Evolutionary conservation across 2,113 vertebrate genomes (phyloP), one percentile per base, ranked within the genome.

Genomic region (Loxodonta africana): DNA sequence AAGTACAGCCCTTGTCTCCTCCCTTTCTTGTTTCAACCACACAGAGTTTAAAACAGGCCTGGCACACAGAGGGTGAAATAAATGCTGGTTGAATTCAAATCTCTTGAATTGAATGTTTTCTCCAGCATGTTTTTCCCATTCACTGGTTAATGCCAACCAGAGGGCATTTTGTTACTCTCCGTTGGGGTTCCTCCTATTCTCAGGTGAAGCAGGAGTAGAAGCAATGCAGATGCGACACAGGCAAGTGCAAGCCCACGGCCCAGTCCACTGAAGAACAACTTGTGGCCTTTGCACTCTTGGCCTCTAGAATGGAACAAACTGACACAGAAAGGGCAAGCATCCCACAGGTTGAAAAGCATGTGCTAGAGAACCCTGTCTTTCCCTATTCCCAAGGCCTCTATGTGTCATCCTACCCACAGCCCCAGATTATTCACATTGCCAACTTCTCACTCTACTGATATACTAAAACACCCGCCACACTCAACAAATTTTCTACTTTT

Each of bases 401-500:
- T 86, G 20, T 69, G 69, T 90, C 83, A 69, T 91, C 63, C 76
- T 85, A 86, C 30, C 81, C 87, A 90, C 25, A 87, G 62, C 73
- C 90, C 77, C 80, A 90, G 53, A 90, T 41, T 78, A 94, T 51
- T 96, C 82, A 86, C 4, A 30, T 10, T 94, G 95, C 65, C 97
- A 97, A 53, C 25, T 80, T 92, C 73, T 83, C 57, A 83, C 81
- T 87, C 65, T 86, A 95, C 65, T 74, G 37, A 85, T 85, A 95
- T 60, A 90, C 83, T 94, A 53, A 93, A 88, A 97, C 69, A 97
- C 78, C 81, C 78, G 7, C 95, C 82, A 96, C 67, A 92, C 82
- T 95, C 92, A 65, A 95, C 95, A 95, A 97, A 86, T 98, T 94
- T 98, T 92, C 94, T 95, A 88, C 90, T 96, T 97, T 97, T 92